phyloP scores from a whole-genome alignment of 2,113 vertebrate species.

The Malurus melanocephalus region DNA sequence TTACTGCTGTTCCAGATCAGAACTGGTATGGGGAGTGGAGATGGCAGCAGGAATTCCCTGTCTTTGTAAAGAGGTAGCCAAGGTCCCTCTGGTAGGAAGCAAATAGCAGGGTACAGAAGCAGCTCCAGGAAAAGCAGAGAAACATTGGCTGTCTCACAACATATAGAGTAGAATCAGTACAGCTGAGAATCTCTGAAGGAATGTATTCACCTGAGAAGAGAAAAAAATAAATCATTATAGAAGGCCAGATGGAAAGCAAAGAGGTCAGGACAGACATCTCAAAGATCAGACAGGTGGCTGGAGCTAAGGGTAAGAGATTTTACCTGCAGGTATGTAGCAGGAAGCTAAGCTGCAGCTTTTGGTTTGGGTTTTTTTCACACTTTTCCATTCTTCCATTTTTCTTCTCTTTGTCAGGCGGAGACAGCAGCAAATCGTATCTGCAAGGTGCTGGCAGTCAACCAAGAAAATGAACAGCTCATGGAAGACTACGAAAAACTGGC shows the following conservation, averaged over 20 bases:
- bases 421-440: slow-evolving; percentile 98
- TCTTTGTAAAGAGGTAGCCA: neutral
- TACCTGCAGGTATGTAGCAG: neutral
- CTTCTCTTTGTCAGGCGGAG: slow-evolving; percentile 83
- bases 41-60: neutral
- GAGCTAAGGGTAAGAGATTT: neutral
- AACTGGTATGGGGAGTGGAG: neutral
- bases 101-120: neutral
- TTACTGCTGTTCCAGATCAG: neutral
- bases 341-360: neutral
- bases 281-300: neutral
- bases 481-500: slow-evolving; percentile 98
- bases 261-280: neutral
- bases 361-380: neutral
- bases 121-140: neutral
- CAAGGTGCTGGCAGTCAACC: slow-evolving; percentile 98
- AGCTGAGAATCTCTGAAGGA: neutral
- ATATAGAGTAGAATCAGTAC: neutral
- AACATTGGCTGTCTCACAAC: neutral
- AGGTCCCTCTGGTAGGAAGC: neutral
- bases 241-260: neutral
- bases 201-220: neutral
- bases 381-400: slow-evolving; percentile 17
- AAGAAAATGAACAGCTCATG: slow-evolving; percentile 98
- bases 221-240: neutral